These are phyloP conservation scores for Oreochromis grahami DNA, from an alignment of 2,797 vertebrate genomes.

Conservation along the genomic window DNA sequence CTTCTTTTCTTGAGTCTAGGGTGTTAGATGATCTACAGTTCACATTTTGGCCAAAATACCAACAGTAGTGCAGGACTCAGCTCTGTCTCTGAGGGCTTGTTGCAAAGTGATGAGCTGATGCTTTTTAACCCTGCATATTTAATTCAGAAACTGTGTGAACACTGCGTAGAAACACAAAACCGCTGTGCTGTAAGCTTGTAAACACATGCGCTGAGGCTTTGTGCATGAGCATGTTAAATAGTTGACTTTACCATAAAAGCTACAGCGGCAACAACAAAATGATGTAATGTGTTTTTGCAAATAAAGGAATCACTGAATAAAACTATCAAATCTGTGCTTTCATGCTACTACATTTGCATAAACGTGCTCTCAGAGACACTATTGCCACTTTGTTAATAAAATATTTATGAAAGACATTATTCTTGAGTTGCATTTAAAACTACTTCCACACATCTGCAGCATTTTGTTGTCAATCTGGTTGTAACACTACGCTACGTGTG, in stretches of 20 bases:
- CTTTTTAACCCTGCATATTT: neutral
- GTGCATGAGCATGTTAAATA: neutral
- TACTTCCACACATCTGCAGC: neutral
- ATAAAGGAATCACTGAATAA: neutral
- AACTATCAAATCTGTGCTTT: neutral
- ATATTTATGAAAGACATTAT: neutral
- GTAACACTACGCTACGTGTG: neutral
- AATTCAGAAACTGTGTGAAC: neutral
- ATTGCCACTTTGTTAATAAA: neutral
- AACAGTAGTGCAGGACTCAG: neutral
- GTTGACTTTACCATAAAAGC: neutral
- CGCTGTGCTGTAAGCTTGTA: neutral
- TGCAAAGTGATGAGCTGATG: neutral
- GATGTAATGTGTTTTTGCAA: neutral
- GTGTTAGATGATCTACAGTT: neutral
- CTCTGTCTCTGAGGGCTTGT: neutral
- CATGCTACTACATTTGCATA: neutral
- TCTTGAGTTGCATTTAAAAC: neutral
- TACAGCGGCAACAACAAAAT: neutral
- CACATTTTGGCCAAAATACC: neutral
- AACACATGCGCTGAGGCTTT: neutral
- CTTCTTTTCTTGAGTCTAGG: neutral
- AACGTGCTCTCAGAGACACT: neutral
- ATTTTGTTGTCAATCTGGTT: neutral
- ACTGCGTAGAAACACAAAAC: neutral